These are phyloP conservation scores for Lophius piscatorius DNA, from an alignment of 2,113 vertebrate species.

Conservation along the genomic window DNA sequence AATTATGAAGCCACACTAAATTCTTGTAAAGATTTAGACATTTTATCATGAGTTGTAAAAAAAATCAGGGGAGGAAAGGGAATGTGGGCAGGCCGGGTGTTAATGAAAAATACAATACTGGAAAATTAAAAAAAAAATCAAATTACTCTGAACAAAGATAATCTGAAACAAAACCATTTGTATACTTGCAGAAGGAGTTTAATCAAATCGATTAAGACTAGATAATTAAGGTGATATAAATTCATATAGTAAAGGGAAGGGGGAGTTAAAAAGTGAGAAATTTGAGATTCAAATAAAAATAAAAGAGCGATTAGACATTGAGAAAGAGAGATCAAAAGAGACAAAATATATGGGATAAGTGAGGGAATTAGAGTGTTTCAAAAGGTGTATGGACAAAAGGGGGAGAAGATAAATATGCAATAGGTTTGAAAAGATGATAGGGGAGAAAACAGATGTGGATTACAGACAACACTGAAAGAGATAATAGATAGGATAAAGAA, in stretches of 20 bases:
- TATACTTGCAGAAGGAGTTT: not conserved
- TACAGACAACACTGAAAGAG: constrained; percentile 5
- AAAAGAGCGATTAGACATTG: not conserved
- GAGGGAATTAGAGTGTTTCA: not conserved
- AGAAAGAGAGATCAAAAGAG: constrained; percentile 2
- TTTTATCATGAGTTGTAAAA: not conserved
- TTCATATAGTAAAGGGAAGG: not conserved
- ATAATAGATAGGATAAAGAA: not conserved
- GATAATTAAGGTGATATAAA: constrained; percentile 2
- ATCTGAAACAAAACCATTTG: not conserved
- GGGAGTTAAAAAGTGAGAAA: constrained; percentile 3
- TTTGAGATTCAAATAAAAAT: not conserved
- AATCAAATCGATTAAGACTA: constrained; percentile 4
- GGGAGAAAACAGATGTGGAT: constrained; percentile 1
- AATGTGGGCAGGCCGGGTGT: not conserved
- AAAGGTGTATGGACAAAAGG: not conserved
- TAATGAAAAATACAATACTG: not conserved
- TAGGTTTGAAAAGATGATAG: not conserved
- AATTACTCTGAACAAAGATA: not conserved
- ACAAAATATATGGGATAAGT: not conserved
- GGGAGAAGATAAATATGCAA: constrained; percentile 4
- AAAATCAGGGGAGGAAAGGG: not conserved
- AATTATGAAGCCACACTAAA: not conserved
- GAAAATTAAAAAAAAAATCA: not conserved
- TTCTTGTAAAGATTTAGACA: not conserved